Evolutionary conservation across 2,113 vertebrate genomes (phyloP), one percentile per base, ranked within the genome.

Genomic region (Regulus satrapa): DNA sequence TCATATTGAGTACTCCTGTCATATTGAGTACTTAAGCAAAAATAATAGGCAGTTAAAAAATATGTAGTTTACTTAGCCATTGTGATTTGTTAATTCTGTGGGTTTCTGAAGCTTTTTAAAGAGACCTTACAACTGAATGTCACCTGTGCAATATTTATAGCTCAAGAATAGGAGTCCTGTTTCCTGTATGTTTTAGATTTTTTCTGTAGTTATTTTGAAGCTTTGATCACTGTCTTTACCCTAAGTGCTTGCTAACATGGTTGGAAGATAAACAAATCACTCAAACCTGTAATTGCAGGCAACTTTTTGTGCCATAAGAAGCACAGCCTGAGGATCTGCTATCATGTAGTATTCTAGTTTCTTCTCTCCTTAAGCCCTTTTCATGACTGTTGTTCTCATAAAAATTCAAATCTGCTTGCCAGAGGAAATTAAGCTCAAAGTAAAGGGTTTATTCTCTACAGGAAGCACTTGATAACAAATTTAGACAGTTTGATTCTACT

Each of bases 401-500:
- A 73, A 85, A 87, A 91, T 73, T 95, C 73, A 95, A 61, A 94
- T 87, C 41, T 95, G 79, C 81, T 67, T 88, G 84, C 79, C 52
- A 88, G 61, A 93, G 95, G 64, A 96, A 86, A 89, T 95, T 82
- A 77, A 79, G 34, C 73, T 78, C n/a, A 28, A 61, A 62, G 43
- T 71, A 88, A 88, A 91, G 69, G 48, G 49, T 72, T 77, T 77
- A 75, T 75, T 91, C 83, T 67, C 90, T 66, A n/a, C 62, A 94
- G 85, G 85, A 95, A 94, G 90, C 62, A 73, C 88, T 93, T 92
- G 81, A 59, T 85, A 94, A 76, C 55, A 91, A 73, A 85, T 89
- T 62, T 83, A 76, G 95, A 79, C 80, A 63, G 62, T 58, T 94
- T 64, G 45, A 62, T 74, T 93, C 68, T 94, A 16, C 66, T 93